Evolutionary conservation across 1,140 invertebrate genomes (phyloP), one percentile per base, ranked within the genome.

Genomic region (Diorhabda carinulata): DNA sequence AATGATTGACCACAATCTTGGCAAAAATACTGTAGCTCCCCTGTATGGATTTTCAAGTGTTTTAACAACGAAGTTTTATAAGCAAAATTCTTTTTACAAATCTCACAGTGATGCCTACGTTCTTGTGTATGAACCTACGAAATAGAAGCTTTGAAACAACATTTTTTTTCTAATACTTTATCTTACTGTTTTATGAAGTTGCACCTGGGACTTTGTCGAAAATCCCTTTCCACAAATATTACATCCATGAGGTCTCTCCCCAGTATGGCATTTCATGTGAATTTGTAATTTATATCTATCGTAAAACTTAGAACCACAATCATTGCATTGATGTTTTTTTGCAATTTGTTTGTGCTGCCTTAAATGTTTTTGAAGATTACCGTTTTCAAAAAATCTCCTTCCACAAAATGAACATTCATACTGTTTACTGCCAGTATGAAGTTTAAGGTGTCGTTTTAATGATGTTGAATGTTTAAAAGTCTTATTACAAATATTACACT

Each of bases 321-420:
- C 80, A 0, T 78, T 82, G 75, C 89, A 90, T 52, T 82, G 80
- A 73, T 84, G 84, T 8, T 87, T 86, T 72, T 84, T 86, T 52
- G 2, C 6, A 8, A 79, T 72, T 63, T 85, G 82, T 5, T 78
- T 82, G 74, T 89, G 87, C 40, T 78, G 74, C 3, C 81, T 74
- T 44, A 88, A 63, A 75, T 90, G 89, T n/a, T 86, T 81, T 7
- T 82, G 82, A 8, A 89, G 78, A 5, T 87, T 86, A 74, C 85
- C 82, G 2, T 84, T 83, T 10, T 88, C 84, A 8, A 87, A 82
- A 78, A 92, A 93, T 67, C 87, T 86, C 75, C 90, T 91, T 0
- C 89, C 90, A 76, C 91, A 92, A 2, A 90, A 79, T 67, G 87
- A 85, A 74, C 91, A 93, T 47, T 86, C 86, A 75, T 86, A 91